Conservation (phyloP, 2,888 invertebrate genomes). For the Galeopsomyia nigrocyanea region DNA sequence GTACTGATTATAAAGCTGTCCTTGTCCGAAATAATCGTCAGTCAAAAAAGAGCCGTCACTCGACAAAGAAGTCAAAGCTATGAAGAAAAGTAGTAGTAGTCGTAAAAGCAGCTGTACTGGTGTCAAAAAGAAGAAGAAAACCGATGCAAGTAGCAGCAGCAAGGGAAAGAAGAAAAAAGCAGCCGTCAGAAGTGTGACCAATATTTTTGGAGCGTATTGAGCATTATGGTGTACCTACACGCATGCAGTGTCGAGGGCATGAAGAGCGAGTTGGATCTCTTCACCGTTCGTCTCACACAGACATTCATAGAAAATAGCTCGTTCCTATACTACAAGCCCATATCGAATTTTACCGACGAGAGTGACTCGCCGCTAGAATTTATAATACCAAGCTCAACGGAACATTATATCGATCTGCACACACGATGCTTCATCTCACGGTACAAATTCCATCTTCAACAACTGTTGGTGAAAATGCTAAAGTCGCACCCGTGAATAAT, state of each 20-base stretch:
- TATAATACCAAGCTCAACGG: constrained; percentile 49
- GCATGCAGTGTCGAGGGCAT: constrained; percentile 3
- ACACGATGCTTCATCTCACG: constrained; percentile 49
- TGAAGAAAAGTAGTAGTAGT: background rate
- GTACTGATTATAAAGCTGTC: constrained; percentile 11
- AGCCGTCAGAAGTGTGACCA: background rate
- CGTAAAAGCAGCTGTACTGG: too few relatives aligned
- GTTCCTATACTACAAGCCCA: constrained; percentile 53
- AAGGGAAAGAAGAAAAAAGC: too few relatives aligned
- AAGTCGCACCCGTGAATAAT: constrained; percentile 49
- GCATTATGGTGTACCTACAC: constrained; percentile 22
- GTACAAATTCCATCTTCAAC: constrained; percentile 7
- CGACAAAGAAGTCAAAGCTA: too few relatives aligned
- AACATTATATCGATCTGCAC: constrained; percentile 53
- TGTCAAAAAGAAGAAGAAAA: constrained; percentile 3
- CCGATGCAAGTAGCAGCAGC: too few relatives aligned
- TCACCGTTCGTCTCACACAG: constrained; percentile 52
- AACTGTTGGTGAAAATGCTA: too few relatives aligned
- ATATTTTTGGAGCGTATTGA: constrained; percentile 25
- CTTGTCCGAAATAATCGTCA: background rate
- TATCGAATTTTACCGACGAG: too few relatives aligned
- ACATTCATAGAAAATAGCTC: constrained; percentile 49
- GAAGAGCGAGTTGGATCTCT: constrained; percentile 11
- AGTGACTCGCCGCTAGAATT: constrained; percentile 54
- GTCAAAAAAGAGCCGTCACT: background rate